Base-by-base conservation (phyloP, 2,113 vertebrate genomes). In the Hassar affinis region DNA sequence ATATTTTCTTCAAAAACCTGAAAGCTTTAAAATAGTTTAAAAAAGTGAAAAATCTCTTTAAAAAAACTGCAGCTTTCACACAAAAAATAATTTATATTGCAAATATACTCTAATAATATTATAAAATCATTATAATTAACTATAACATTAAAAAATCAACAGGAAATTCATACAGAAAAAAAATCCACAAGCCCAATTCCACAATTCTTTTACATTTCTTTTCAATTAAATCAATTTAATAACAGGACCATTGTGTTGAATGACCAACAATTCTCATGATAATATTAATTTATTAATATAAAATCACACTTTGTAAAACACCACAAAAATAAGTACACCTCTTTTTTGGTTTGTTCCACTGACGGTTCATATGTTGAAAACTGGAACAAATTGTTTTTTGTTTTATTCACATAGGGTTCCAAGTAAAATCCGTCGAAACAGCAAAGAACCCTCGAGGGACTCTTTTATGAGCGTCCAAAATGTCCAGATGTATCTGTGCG, bases 381-480 rank as follows among this genome's bases (percentile, higher is more conserved):
- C 54, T 38, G 30, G 35, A 57, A 38, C 30, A 54, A 56, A 54
- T 4, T 9, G 72, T 10, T 72, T 69, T 72, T 68, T 38, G 4
- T 45, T 51, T 52, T 35, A 35, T 77, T 56, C 49, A 77, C 49
- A 77, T 22, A 38, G 12, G 6, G 18, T 57, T 38, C 30, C 76
- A 78, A 38, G 20, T n/a, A n/a, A 6, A 77, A 25, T 77, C 30
- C 17, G 14, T 78, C 42, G 54, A 5, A 42, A 35, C 57, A 59
- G 22, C 33, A 14, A 78, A 33, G 25, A 72, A 54, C 17, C 49
- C 74, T 33, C 11, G 6, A 33, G 54, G 54, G 33, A 42, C 30
- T 12, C 20, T n/a, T 54, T 74, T n/a, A 74, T 74, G 33, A 77
- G 75, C 15, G 52, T 56, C 52, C 76, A 78, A 22, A 38, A 22